These are phyloP conservation scores for Neogale vison DNA, from an alignment of 2,113 vertebrate genomes.

Conservation along the genomic window DNA sequence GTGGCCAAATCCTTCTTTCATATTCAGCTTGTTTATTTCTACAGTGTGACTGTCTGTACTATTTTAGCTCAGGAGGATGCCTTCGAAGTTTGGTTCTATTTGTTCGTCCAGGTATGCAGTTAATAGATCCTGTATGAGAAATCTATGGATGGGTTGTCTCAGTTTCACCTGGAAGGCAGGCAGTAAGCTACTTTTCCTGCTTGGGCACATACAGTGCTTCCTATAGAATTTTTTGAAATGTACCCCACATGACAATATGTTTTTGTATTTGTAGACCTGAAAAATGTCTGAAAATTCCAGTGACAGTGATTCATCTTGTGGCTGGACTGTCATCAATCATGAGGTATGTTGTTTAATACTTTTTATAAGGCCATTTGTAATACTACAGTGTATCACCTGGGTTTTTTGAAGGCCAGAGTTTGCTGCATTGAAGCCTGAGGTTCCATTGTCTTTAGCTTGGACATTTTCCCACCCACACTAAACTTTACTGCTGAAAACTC, in stretches of 20 bases:
- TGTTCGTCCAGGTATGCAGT: background rate
- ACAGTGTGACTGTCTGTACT: background rate
- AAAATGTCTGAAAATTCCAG: slow-evolving; percentile 96
- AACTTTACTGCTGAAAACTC: background rate
- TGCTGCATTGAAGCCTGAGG: background rate
- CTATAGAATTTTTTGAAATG: background rate
- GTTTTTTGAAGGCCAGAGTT: background rate
- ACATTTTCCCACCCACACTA: background rate
- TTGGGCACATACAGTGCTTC: background rate
- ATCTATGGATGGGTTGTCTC: background rate
- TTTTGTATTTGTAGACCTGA: slow-evolving; percentile 80
- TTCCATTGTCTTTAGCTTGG: background rate
- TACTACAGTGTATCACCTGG: background rate
- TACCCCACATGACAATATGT: slow-evolving; percentile 40
- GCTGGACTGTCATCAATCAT: slow-evolving; percentile 97
- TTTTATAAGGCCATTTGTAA: background rate
- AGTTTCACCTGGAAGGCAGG: slow-evolving; percentile 9
- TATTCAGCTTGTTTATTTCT: background rate
- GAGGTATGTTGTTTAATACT: slow-evolving; percentile 87
- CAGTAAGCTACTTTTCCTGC: background rate
- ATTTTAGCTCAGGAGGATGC: background rate
- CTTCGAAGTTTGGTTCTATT: background rate
- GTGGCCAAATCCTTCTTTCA: background rate
- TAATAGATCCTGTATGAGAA: background rate
- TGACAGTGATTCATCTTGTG: slow-evolving; percentile 97